Conservation (phyloP, 2,113 vertebrate species). For the Sterna hirundo region DNA sequence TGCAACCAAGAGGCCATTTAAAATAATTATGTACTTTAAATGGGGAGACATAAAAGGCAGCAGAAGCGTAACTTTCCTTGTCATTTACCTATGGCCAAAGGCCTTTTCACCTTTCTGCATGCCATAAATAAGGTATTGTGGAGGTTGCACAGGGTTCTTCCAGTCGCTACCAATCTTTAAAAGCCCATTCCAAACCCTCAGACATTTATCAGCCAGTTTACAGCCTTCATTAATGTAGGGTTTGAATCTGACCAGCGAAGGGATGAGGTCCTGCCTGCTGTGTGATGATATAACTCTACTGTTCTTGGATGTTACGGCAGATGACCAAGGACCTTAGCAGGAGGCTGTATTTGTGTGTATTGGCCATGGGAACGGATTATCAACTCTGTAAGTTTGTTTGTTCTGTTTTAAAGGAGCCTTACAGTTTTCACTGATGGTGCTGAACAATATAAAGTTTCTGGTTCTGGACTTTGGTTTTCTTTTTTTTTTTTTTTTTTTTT, state of each 20-base stretch:
- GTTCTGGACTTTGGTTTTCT: neutral
- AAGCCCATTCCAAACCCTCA: neutral
- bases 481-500: neutral
- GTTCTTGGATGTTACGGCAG: neutral
- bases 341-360: neutral
- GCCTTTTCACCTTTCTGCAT: neutral
- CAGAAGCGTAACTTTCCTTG: neutral
- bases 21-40: slow-evolving; percentile 39
- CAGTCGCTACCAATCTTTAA: neutral
- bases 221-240: neutral
- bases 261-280: neutral
- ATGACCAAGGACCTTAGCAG: neutral
- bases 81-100: neutral
- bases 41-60: slow-evolving; percentile 35
- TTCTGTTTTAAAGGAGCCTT: neutral
- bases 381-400: neutral
- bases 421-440: neutral
- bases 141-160: neutral
- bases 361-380: neutral
- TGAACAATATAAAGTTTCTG: neutral
- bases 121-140: neutral
- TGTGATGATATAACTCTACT: accelerated
- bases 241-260: neutral
- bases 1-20: neutral
- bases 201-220: neutral